Base-by-base conservation (phyloP, 2,113 vertebrate species). In the Ranitomeya imitator region DNA sequence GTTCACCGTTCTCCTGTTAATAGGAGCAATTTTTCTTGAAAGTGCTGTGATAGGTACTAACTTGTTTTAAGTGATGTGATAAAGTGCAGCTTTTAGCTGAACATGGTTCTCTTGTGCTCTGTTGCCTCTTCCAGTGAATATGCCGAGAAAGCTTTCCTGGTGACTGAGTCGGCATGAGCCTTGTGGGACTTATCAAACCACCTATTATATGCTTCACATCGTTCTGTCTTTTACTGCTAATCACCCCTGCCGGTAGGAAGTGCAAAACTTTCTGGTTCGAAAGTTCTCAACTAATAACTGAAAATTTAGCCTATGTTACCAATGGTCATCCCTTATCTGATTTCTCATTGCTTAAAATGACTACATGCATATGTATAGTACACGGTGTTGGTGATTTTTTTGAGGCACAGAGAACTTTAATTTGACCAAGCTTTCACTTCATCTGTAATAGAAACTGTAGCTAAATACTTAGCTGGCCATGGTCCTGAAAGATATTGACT, bases 41-140 rank as follows among this genome's bases (percentile, higher is more conserved):
- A 88, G 71, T 88, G 87, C 80, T 84, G 80, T 83, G 69, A 88
- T 88, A 88, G 86, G 31, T 83, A 80, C 85, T 86, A 86, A 87
- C 87, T 60, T 83, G 87, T 88, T 83, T 84, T 78, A 88, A 84
- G 80, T 84, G 71, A 88, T 88, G 83, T 88, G 87, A 88, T 88
- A 77, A 83, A 88, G 71, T 88, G 80, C 71, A 65, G 87, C 87
- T 88, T 88, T 88, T 88, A 88, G 71, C 87, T 77, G 87, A 84
- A 88, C 80, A 77, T 51, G 11, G 80, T 88, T 88, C 87, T 87
- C 80, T 88, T 63, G 71, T 88, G 71, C 80, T 80, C 77, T 55
- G 86, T 59, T 87, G 78, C 37, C 60, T 88, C 79, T 82, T 74
- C 67, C 79, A 88, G 71, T 31, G 71, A 88, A 78, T 83, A 78